A percentile compares a stretch with the other conserved stretches of the same genome.
phyloP scores from a whole-genome alignment of 2,113 vertebrate species.

The Eonycteris spelaea region DNA sequence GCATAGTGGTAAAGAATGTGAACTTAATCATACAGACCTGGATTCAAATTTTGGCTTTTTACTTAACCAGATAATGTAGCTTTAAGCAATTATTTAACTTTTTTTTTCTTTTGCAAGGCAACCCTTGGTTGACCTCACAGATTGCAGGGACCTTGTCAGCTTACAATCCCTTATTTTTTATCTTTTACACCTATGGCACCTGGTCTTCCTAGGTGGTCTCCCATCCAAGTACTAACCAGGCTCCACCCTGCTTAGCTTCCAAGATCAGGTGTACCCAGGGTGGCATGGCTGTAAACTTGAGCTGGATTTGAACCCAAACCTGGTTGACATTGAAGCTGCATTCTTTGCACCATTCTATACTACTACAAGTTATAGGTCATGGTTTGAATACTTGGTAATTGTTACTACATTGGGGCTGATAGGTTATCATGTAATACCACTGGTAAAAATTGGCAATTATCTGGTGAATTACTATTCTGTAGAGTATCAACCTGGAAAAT shows the following conservation, averaged over 20 bases:
- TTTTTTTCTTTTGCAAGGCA: too few species aligned
- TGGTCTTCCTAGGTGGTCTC: too few species aligned
- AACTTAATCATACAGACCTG: not conserved
- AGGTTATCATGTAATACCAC: not conserved
- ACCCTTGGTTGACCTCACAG: too few species aligned
- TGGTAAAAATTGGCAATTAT: not conserved
- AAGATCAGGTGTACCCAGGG: too few species aligned
- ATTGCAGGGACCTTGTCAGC: too few species aligned
- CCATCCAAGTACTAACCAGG: too few species aligned
- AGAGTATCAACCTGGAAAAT: not conserved
- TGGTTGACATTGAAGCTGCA: not conserved
- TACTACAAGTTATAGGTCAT: not conserved
- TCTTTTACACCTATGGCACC: too few species aligned
- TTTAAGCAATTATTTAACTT: not conserved
- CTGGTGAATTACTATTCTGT: not conserved
- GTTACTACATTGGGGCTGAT: not conserved
- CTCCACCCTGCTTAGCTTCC: too few species aligned
- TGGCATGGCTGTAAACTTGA: too few species aligned
- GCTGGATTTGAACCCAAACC: not conserved
- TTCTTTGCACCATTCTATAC: not conserved
- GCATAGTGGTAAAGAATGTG: not conserved
- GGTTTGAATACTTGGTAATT: not conserved
- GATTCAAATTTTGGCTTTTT: slow-evolving; percentile 25
- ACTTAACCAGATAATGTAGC: not conserved
- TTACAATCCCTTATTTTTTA: too few species aligned